These are phyloP conservation scores for Tribolium freemani DNA, from an alignment of 2,888 invertebrate species.

Conservation along the genomic window DNA sequence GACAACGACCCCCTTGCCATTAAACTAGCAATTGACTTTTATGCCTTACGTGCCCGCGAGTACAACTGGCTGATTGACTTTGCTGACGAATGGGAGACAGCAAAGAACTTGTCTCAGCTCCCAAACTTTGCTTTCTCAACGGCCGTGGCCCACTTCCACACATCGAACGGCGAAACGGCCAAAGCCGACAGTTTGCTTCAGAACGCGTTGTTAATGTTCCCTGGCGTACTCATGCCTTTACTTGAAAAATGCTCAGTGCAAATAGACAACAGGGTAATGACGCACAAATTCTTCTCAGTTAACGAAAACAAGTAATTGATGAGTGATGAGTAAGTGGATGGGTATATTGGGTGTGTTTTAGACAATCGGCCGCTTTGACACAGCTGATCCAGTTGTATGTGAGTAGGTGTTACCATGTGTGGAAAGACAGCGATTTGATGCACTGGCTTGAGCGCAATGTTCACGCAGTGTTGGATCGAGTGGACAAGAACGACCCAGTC, in stretches of 20 bases:
- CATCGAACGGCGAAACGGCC: constrained; percentile 67
- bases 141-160: constrained; percentile 80
- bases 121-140: constrained; percentile 91
- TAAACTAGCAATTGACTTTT: constrained; percentile 84
- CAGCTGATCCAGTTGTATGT: constrained; percentile 82
- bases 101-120: constrained; percentile 81
- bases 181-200: constrained; percentile 78
- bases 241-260: constrained; percentile 83
- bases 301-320: constrained; percentile 47
- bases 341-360: constrained; percentile 53
- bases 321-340: not conserved
- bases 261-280: constrained; percentile 75
- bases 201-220: constrained; percentile 86
- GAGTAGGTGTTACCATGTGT: constrained; percentile 80
- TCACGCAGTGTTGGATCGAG: constrained; percentile 74
- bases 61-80: constrained; percentile 76
- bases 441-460: constrained; percentile 85
- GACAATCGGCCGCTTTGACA: constrained; percentile 76
- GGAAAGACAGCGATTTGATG: constrained; percentile 83
- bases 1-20: constrained; percentile 83
- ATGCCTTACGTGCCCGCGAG: constrained; percentile 82
- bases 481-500: constrained; percentile 74
- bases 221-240: constrained; percentile 79
- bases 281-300: constrained; percentile 70
- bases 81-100: constrained; percentile 72